These are phyloP conservation scores for Bhutanitis thaidina DNA, from an alignment of 2,888 invertebrate species.

Conservation along the genomic window DNA sequence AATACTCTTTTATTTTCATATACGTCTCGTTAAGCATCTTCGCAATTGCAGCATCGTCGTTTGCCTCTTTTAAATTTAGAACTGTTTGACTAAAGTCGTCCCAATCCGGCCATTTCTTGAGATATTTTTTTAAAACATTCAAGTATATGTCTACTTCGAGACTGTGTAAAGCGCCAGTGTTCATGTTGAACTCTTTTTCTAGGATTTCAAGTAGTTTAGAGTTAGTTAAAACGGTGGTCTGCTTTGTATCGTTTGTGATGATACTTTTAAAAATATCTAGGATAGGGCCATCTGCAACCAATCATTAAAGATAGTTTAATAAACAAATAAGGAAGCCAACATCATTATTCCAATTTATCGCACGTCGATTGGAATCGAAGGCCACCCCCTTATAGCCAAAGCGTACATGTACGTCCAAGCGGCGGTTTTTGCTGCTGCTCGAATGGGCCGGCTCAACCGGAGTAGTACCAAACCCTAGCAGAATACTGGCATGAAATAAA, in stretches of 20 bases:
- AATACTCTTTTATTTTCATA: conserved; percentile 43
- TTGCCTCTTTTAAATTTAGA: conserved; percentile 34
- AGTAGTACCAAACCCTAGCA: no score
- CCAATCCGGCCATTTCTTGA: conserved; percentile 68
- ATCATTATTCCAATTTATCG: no score
- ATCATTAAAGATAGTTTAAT: no score
- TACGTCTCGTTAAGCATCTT: conserved; percentile 45
- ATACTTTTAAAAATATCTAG: conserved; percentile 51
- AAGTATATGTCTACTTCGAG: conserved; percentile 56
- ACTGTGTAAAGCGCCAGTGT: conserved; percentile 37
- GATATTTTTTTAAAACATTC: conserved; percentile 54
- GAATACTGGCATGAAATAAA: no score
- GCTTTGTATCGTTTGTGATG: conserved; percentile 46
- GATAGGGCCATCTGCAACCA: conserved; percentile 56
- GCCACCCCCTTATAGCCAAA: no score
- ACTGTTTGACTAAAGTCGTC: conserved; percentile 49
- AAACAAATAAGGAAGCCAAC: no score
- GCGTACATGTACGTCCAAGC: no score
- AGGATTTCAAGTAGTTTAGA: conserved; percentile 53
- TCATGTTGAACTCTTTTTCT: conserved; percentile 48
- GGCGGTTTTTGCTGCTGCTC: no score
- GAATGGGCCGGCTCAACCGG: no score
- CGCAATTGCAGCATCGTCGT: conserved; percentile 29
- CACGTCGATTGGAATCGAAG: no score
- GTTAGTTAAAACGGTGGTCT: conserved; percentile 56